Evolutionary conservation across 2,888 invertebrate species (phyloP), one percentile per base, ranked within the genome.

Genomic region (Drosophila melanosoma): DNA sequence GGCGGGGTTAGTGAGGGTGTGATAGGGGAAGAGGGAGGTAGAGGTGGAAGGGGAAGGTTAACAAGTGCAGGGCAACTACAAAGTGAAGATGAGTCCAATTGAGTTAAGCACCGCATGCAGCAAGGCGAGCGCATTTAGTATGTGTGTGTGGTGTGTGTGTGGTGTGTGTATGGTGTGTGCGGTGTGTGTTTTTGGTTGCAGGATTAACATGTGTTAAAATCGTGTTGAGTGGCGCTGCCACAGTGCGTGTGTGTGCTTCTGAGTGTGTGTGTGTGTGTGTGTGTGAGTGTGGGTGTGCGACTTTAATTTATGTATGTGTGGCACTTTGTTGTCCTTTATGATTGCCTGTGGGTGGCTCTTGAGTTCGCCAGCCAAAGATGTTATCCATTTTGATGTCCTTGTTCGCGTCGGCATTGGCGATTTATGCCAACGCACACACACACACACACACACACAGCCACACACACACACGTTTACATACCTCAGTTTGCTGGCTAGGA

Each of bases 141-240:
- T 70, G 63, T 66, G 53, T 51, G 38, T 20, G 20, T 42, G 12
- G 68, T 63, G 71, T 72, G 62, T 69, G 60, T 65, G 45, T 49
- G 23, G 7, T 35, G 38, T 53, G 20, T 63, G 71, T 72, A 60
- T 70, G n/a, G n/a, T n/a, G 60, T 65, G 49, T 49, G 35, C 2
- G 20, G 38, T 53, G 20, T 36, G 26, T 26, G 54, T 54, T 45
- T 20, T 23, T 23, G 23, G 15, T 1, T 45, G 54, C 42, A 52
- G 87, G 77, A 87, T 87, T 87, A 87, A 87, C 87, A 87, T 86
- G 87, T 86, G 87, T 86, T 87, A 74, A 87, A 84, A 86, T 74
- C 79, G 73, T 87, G 88, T 86, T 86, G 86, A 88, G 86, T 87
- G 81, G 54, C 66, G 72, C 73, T 72, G 71, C 66, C 60, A 59